phyloP scores from a whole-genome alignment of 2,888 invertebrate species.

The Eucriotettix oculatus region DNA sequence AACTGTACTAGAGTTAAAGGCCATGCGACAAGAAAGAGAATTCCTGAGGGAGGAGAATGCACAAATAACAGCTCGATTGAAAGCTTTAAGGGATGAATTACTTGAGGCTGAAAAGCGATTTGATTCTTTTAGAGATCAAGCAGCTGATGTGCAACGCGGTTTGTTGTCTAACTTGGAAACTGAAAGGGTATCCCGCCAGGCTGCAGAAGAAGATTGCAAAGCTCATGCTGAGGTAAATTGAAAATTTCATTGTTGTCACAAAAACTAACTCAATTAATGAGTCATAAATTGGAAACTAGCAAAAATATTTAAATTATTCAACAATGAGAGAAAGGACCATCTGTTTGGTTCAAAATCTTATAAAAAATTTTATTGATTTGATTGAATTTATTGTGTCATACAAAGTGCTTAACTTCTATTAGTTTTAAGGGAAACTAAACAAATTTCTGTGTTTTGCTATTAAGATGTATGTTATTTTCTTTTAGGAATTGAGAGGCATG shows the following conservation, averaged over 20 bases:
- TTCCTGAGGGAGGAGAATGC: conserved; percentile 39
- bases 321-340: no score
- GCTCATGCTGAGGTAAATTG: conserved; percentile 25
- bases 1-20: conserved; percentile 8
- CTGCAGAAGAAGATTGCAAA: conserved; percentile 27
- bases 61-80: conserved; percentile 26
- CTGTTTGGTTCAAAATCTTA: no score
- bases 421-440: no score
- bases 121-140: conserved; percentile 27
- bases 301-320: no score
- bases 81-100: conserved; percentile 30
- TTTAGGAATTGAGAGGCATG: conserved; percentile 34
- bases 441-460: no score
- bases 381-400: no score
- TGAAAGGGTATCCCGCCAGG: conserved; percentile 23
- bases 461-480: neutral
- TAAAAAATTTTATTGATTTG: no score
- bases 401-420: no score
- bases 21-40: conserved; percentile 33
- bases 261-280: no score
- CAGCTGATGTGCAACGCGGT: conserved; percentile 24
- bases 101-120: conserved; percentile 29
- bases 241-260: neutral
- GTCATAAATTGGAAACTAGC: no score
- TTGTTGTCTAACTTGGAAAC: conserved; percentile 31